Evolutionary conservation across 2,113 vertebrate genomes (phyloP).

Genomic region (Eudyptes chrysolophus): DNA sequence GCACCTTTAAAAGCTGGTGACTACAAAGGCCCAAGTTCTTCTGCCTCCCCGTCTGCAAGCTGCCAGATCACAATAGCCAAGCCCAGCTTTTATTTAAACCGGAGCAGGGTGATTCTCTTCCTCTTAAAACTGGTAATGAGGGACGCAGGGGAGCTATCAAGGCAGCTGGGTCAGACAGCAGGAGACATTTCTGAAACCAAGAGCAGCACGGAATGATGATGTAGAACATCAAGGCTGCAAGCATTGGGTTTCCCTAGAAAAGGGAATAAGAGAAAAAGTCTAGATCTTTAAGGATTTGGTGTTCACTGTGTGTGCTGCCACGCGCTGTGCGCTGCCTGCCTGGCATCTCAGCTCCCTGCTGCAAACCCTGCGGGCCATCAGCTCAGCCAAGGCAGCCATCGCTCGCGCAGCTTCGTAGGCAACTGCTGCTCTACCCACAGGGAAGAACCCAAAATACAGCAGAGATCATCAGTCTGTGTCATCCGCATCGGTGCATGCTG

Average conservation of each 20-base stretch:
- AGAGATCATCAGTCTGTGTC: not conserved
- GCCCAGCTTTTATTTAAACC: not conserved
- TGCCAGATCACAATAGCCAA: not conserved
- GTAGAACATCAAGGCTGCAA: not conserved
- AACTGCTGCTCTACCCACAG: not conserved
- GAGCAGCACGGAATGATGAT: not conserved
- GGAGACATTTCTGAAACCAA: not conserved
- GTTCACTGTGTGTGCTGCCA: not conserved
- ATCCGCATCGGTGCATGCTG: not conserved
- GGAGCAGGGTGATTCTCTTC: not conserved
- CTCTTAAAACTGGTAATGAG: not conserved
- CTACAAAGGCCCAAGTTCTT: not conserved
- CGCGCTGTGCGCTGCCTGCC: not conserved
- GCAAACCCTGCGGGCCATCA: not conserved
- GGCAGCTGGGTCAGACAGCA: not conserved
- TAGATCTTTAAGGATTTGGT: not conserved
- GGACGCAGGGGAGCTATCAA: rapidly evolving
- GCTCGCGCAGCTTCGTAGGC: rapidly evolving
- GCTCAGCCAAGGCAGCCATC: not conserved
- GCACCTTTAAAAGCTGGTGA: not conserved
- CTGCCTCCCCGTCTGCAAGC: not conserved
- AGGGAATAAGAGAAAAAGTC: not conserved
- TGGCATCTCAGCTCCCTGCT: not conserved
- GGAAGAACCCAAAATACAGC: not conserved
- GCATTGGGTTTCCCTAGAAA: rapidly evolving